Evolutionary conservation across 2,888 invertebrate species (phyloP).

Genomic region (Xanthorhoe spadicearia): DNA sequence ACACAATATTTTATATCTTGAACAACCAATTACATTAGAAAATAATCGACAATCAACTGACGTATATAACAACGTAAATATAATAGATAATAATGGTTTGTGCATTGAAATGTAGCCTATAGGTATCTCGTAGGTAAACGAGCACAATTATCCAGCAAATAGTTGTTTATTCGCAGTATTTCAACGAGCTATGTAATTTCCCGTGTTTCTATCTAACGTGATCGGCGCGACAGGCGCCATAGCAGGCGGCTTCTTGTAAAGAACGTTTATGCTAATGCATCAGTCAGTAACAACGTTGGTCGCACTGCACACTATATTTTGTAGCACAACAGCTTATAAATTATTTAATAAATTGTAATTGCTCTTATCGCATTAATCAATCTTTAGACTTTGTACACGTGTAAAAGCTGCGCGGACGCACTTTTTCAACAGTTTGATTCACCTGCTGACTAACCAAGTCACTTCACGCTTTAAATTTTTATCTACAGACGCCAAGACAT

Average conservation of each 20-base stretch:
- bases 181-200: constrained; percentile 77
- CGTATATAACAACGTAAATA: constrained; percentile 18
- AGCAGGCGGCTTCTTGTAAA: constrained; percentile 72
- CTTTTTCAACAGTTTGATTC: neutral
- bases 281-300: constrained; percentile 58
- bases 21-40: constrained; percentile 15
- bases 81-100: constrained; percentile 28
- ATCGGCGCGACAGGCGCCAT: constrained; percentile 78
- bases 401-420: constrained; percentile 27
- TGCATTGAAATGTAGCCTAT: constrained; percentile 56
- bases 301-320: constrained; percentile 56
- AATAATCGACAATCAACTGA: constrained; percentile 11
- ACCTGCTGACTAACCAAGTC: neutral
- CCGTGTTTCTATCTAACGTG: constrained; percentile 73
- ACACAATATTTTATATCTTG: constrained; percentile 16
- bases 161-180: constrained; percentile 73
- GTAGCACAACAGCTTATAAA: constrained; percentile 60
- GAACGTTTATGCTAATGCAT: constrained; percentile 77
- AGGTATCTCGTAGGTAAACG: constrained; percentile 64
- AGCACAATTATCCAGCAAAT: constrained; percentile 74
- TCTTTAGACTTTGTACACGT: constrained; percentile 55
- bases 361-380: constrained; percentile 69
- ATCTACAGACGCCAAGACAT: neutral
- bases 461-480: neutral
- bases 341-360: constrained; percentile 76